A percentile compares a stretch with the other conserved stretches of the same genome.
phyloP scores from a whole-genome alignment of 2,888 invertebrate species.

The Tethea ocularis region DNA sequence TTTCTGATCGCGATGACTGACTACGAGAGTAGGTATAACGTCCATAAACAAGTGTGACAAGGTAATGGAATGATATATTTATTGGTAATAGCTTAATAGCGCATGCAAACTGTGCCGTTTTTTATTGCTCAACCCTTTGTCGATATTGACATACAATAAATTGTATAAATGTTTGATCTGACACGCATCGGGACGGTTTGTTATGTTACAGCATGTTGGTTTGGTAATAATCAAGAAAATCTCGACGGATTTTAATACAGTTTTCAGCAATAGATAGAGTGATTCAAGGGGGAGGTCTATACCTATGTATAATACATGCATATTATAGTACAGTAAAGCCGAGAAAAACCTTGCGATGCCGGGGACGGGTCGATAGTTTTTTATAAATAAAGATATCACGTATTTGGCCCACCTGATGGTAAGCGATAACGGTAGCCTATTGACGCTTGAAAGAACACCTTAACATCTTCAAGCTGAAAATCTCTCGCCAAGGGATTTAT shows the following conservation, averaged over 20 bases:
- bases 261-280: no score
- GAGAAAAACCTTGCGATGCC: no score
- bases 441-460: no score
- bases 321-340: no score
- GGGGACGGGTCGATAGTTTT: no score
- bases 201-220: conserved; percentile 14
- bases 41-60: conserved; percentile 20
- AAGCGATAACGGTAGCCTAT: no score
- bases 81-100: conserved; percentile 70
- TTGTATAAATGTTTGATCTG: conserved; percentile 77
- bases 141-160: conserved; percentile 74
- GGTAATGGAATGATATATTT: conserved; percentile 38
- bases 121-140: conserved; percentile 72
- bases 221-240: conserved; percentile 7
- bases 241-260: not conserved
- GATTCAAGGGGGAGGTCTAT: no score
- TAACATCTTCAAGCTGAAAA: not conserved
- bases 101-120: conserved; percentile 57
- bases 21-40: not conserved
- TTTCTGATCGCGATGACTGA: no score
- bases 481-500: not conserved
- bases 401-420: no score
- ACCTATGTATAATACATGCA: no score
- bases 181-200: conserved; percentile 50
- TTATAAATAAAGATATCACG: no score